Evolutionary conservation across 2,797 vertebrate species (phyloP), one percentile per base, ranked within the genome.

Genomic region (Jordanella pulchra): DNA sequence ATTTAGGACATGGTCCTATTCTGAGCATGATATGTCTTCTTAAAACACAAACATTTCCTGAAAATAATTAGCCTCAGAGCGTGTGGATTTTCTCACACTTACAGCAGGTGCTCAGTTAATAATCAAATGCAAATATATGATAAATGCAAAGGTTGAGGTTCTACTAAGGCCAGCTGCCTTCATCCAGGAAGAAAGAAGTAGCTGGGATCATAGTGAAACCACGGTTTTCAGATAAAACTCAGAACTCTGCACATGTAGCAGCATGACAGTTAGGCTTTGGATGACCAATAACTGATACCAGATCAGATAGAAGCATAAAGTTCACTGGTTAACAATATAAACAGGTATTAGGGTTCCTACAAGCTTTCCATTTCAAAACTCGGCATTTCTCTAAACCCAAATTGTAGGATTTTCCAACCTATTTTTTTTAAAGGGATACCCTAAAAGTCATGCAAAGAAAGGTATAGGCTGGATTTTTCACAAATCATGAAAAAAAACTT

Each of bases 131-230:
- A 89, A 83, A 86, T 78, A 12, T 45, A 13, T 65, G 7, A 48
- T 11, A 65, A 3, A 80, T 79, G 82, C 77, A 91, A 89, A 89
- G 73, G 72, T 60, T 56, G 6, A 47, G n/a, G 64, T 58, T 55
- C 27, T 66, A 53, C 45, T 44, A 1, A 42, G 44, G 23, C 25
- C 58, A 32, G 56, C 32, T 35, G 61, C 27, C 58, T 51, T 32
- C 42, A 53, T 32, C 3, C 42, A 72, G 71, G 55, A 39, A 69
- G 71, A 3, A 25, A 21, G 23, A 51, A n/a, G 42, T 30, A 51
- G 15, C 68, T 45, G 0, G 21, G n/a, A 45, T 35, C 17, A 28
- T 2, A 12, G 32, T 61, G n/a, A 65, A 27, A 45, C 68, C 61
- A 75, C 71, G 63, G 9, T 55, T 30, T 42, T 82, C 60, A 73